Conservation (phyloP, 1,140 invertebrate genomes). For the Drosophila jambulina region DNA sequence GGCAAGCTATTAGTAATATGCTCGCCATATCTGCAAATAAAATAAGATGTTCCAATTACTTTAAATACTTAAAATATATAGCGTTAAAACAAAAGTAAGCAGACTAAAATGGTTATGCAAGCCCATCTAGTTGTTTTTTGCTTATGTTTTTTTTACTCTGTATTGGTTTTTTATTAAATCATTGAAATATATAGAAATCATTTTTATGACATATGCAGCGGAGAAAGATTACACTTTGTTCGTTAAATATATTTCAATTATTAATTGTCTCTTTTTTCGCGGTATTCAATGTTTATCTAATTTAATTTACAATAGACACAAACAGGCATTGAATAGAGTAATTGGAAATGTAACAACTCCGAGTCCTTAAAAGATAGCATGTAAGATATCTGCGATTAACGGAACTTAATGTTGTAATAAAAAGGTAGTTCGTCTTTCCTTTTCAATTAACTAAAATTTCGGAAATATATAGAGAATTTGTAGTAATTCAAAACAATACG, state of each 20-base stretch:
- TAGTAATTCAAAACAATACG: constrained; percentile 26
- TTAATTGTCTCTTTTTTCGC: not conserved
- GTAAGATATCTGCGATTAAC: not conserved
- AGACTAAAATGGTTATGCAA: constrained; percentile 4
- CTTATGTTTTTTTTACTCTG: not conserved
- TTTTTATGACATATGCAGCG: not conserved
- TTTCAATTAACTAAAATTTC: constrained; percentile 9
- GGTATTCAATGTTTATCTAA: not conserved
- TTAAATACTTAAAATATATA: not conserved
- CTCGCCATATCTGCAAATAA: constrained; percentile 75
- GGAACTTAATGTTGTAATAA: not conserved
- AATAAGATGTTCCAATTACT: not conserved
- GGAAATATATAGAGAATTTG: not conserved
- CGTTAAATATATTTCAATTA: not conserved
- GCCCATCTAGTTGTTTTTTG: not conserved
- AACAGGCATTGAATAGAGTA: not conserved
- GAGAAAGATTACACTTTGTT: not conserved
- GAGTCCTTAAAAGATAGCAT: not conserved
- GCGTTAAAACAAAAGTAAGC: not conserved
- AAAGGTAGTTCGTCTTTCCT: not conserved
- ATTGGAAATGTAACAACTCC: not conserved
- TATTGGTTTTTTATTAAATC: not conserved
- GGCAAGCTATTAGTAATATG: constrained; percentile 76
- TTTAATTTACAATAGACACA: not conserved
- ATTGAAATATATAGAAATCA: no score